Conservation (phyloP, 1,140 invertebrate genomes). For the Saccostrea glomerata region DNA sequence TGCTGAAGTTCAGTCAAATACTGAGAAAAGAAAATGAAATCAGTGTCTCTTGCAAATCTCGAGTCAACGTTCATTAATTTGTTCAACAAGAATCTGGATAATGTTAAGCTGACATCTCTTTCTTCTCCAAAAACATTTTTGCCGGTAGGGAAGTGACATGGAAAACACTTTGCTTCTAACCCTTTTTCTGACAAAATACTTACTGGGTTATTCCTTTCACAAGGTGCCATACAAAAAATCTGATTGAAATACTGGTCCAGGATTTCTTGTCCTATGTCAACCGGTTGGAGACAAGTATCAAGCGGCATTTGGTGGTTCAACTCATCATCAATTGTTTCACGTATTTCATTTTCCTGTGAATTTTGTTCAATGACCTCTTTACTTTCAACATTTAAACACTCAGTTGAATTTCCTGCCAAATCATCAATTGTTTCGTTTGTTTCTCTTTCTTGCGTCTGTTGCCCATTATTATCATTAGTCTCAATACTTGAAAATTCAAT, state of each 20-base stretch:
- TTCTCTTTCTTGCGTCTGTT: too few relatives aligned
- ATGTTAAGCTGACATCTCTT: constrained; percentile 7
- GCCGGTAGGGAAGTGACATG: constrained; percentile 35
- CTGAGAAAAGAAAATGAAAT: constrained; percentile 40
- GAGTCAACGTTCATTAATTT: constrained; percentile 34
- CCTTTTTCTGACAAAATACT: constrained; percentile 39
- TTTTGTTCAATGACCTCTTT: background rate
- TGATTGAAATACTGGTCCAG: constrained; percentile 25
- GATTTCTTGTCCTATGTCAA: constrained; percentile 31
- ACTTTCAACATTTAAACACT: too few relatives aligned
- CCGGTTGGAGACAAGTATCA: constrained; percentile 30
- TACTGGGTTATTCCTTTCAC: constrained; percentile 30
- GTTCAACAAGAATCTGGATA: constrained; percentile 17
- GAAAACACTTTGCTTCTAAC: constrained; percentile 33
- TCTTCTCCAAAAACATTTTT: constrained; percentile 24
- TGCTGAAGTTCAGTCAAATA: constrained; percentile 30
- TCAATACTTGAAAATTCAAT: background rate
- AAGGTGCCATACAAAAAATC: constrained; percentile 45
- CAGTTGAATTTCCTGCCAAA: too few relatives aligned
- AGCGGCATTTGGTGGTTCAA: background rate
- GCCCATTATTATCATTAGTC: background rate
- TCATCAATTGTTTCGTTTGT: too few relatives aligned
- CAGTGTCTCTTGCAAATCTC: constrained; percentile 36
- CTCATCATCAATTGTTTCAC: constrained; percentile 27
- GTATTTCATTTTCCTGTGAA: background rate